Conservation (phyloP, 2,113 vertebrate species). For the Nycticryphes semicollaris region DNA sequence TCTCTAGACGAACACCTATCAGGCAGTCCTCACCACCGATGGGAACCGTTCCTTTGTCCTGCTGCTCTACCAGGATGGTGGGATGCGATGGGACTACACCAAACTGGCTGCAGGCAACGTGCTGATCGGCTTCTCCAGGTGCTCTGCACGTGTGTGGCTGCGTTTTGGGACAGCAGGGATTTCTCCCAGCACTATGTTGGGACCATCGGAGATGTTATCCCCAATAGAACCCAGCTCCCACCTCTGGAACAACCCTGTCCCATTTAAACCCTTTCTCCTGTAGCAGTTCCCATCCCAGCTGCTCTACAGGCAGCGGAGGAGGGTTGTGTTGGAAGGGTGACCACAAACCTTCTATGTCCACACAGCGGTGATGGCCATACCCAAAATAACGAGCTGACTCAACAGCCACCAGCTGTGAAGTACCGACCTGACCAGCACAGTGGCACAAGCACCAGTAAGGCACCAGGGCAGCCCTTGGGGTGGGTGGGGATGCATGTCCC, state of each 20-base stretch:
- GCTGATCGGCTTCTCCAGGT: slow-evolving; percentile 60
- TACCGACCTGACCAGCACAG: slow-evolving; percentile 68
- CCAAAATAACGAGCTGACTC: slow-evolving; percentile 59
- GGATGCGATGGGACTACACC: slow-evolving; percentile 33
- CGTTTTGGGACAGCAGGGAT: background rate
- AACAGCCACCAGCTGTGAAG: slow-evolving; percentile 41
- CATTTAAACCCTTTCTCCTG: background rate
- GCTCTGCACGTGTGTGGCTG: background rate
- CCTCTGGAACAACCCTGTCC: background rate
- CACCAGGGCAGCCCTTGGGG: rapidly evolving
- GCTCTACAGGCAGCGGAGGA: background rate
- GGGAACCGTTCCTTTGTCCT: slow-evolving; percentile 2
- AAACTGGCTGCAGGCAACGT: background rate
- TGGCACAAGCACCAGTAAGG: slow-evolving; percentile 36
- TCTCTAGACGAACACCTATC: slow-evolving; percentile 42
- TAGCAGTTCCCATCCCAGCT: background rate
- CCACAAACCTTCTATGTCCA: background rate
- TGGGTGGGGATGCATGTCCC: rapidly evolving
- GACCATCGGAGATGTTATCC: rapidly evolving
- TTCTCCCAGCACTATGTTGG: background rate
- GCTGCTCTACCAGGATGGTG: slow-evolving; percentile 9
- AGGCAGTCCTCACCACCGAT: background rate
- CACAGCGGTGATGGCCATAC: slow-evolving; percentile 67
- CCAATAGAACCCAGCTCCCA: background rate
- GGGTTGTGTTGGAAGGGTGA: background rate